Evolutionary conservation across 2,797 vertebrate genomes (phyloP).

Genomic region (Novumbra hubbsi): DNA sequence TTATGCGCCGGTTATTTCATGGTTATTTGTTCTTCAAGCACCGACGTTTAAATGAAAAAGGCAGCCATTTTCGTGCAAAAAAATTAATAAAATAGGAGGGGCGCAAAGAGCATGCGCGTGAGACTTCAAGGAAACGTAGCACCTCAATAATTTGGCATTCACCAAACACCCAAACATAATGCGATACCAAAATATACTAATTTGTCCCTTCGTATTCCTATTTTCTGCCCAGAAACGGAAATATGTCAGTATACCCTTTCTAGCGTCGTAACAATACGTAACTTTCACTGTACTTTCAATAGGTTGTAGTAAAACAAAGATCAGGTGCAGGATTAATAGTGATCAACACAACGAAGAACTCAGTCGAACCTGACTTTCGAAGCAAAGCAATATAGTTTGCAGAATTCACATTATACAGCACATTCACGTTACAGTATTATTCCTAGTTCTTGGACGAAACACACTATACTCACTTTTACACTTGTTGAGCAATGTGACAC

Average conservation of each 20-base stretch:
- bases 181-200: neutral
- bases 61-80: conserved; percentile 79
- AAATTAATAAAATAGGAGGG: conserved; percentile 65
- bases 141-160: conserved; percentile 7
- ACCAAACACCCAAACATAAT: neutral
- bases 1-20: conserved; percentile 35
- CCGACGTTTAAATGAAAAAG: conserved; percentile 68
- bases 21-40: conserved; percentile 52
- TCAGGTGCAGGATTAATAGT: neutral
- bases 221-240: too few species aligned
- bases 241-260: too few species aligned
- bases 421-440: neutral
- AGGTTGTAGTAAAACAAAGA: neutral
- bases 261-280: too few species aligned
- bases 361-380: neutral
- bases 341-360: neutral
- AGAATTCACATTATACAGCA: neutral
- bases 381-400: neutral
- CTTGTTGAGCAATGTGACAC: neutral
- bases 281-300: neutral
- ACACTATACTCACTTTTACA: too few species aligned
- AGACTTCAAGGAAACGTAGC: conserved; percentile 45
- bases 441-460: neutral
- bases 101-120: conserved; percentile 70
- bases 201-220: too few species aligned